Base-by-base conservation (phyloP, 92 coral and sea anemone species). In the Phymanthus crucifer region DNA sequence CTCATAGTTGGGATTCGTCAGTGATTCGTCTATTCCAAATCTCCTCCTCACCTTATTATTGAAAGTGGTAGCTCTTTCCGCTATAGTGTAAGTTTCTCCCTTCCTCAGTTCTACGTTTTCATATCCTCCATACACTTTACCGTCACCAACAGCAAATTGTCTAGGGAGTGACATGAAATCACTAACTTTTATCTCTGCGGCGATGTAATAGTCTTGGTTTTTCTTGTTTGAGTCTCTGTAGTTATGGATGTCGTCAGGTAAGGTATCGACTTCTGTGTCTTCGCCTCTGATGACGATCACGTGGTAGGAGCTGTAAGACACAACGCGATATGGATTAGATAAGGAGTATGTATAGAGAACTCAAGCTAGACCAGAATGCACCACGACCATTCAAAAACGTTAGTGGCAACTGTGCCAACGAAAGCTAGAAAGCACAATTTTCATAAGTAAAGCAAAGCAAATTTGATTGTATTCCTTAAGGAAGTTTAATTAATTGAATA, bases 41-140 rank as follows among this genome's bases (percentile, higher is more conserved):
- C 1, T 21, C 6, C 27, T 26, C 26, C 68, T 45, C 18, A 79
- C 84, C 40, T 58, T 75, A 32, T 48, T 26, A 36, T 71, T 33
- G 26, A 10, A 40, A 57, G 86, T 82, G 14, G 74, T n/a, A 6
- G 80, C 86, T 73, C 86, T 73, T n/a, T 73, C 80, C 23, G 69
- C 69, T 40, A 82, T 75, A 19, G 69, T 73, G 61, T 82, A 74
- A 7, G 31, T 38, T 67, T 40, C 45, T 17, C 86, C 86, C 40
- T 74, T 82, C 56, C 64, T 17, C 37, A 82, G 38, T 7, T 74
- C 47, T 2, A 61, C 66, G 32, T 82, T 82, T 18, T 36, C 27
- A 57, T 82, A 73, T 31, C n/a, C 29, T 0, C 78, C 78, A 72
- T 80, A 80, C 37, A 57, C 32, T 54, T 80, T 80, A 58, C 40